Percentiles rank a stretch among this genome's conserved stretches.
These are phyloP conservation scores for Podocnemis expansa DNA, from an alignment of 2,113 vertebrate genomes.

Conservation along the genomic window DNA sequence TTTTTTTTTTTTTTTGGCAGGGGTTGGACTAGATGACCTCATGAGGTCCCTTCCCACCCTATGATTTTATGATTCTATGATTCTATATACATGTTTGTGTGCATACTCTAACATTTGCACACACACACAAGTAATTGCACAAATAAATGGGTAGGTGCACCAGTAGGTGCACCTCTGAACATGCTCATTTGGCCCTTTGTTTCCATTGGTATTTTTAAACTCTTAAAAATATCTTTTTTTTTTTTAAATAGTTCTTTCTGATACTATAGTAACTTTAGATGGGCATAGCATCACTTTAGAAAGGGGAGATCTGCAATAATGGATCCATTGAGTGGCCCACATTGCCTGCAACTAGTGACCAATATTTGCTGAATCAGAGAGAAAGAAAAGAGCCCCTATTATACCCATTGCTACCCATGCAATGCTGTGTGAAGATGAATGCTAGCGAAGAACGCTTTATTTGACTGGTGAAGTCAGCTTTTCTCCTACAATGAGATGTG, in stretches of 20 bases:
- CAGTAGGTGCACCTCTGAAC: background rate
- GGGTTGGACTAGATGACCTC: no score
- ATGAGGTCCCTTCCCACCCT: no score
- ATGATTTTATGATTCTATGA: no score
- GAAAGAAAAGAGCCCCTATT: background rate
- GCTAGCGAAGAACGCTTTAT: background rate
- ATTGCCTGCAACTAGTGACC: background rate
- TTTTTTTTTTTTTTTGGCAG: no score
- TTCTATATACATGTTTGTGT: background rate
- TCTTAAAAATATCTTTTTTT: background rate
- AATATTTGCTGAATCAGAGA: background rate
- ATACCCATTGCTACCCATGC: background rate
- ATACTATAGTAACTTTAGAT: background rate
- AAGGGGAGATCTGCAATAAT: background rate
- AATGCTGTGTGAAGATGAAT: background rate
- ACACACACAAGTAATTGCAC: background rate
- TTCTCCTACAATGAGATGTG: background rate
- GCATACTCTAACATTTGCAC: background rate
- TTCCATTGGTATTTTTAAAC: background rate
- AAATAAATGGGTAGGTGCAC: background rate
- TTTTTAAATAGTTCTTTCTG: background rate
- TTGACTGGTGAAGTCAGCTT: background rate
- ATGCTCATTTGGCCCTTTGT: background rate
- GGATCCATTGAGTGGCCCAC: background rate
- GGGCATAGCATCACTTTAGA: background rate